phyloP scores from a whole-genome alignment of 2,113 vertebrate genomes.

The Neotragus moschatus region DNA sequence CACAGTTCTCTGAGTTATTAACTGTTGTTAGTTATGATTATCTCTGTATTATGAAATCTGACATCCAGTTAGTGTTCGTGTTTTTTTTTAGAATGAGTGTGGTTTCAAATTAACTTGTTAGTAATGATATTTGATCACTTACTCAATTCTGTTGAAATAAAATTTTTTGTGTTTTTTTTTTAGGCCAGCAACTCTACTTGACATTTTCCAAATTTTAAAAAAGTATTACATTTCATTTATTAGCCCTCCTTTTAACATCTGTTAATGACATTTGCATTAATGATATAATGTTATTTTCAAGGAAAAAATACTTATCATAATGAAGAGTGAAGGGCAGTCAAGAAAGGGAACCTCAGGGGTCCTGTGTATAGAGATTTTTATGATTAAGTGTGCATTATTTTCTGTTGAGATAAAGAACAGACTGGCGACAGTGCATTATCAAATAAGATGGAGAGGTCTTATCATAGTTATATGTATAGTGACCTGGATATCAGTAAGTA shows the following conservation, averaged over 20 bases:
- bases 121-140: not conserved
- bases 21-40: not conserved
- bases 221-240: not conserved
- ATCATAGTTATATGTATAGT: not conserved
- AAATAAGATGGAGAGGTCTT: not conserved
- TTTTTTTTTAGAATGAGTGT: not conserved
- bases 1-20: not conserved
- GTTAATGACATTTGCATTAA: not conserved
- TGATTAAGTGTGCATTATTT: not conserved
- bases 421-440: not conserved
- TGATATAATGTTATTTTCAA: not conserved
- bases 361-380: not conserved
- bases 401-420: not conserved
- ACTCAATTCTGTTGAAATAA: not conserved
- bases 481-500: not conserved
- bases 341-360: not conserved
- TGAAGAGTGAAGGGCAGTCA: not conserved
- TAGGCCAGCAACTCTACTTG: not conserved
- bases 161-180: not conserved
- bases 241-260: not conserved
- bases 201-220: not conserved
- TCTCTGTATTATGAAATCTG: not conserved
- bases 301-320: not conserved
- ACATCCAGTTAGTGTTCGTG: not conserved
- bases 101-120: not conserved